These are phyloP conservation scores for Octonoba sinensis DNA, from an alignment of 2,888 invertebrate genomes.

Conservation along the genomic window DNA sequence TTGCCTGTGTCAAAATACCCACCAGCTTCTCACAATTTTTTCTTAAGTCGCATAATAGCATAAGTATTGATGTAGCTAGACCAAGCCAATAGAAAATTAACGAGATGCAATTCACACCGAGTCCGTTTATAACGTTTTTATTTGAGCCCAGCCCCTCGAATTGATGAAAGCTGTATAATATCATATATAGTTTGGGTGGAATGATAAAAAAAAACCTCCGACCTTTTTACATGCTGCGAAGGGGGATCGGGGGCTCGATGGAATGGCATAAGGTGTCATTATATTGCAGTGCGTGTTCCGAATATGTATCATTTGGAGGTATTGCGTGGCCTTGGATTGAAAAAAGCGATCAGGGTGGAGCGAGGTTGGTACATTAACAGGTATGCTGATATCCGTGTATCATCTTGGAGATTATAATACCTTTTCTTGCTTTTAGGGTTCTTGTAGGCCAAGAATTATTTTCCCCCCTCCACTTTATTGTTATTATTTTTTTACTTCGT, in stretches of 20 bases:
- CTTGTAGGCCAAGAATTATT: slow-evolving; percentile 19
- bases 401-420: slow-evolving; percentile 4
- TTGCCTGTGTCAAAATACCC: too few relatives aligned
- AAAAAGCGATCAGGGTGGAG: slow-evolving; percentile 24
- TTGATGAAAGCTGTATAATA: too few relatives aligned
- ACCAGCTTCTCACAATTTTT: too few relatives aligned
- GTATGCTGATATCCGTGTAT: slow-evolving; percentile 35
- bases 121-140: too few relatives aligned
- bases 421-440: slow-evolving; percentile 13
- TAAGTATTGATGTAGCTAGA: too few relatives aligned
- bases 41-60: too few relatives aligned
- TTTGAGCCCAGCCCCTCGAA: too few relatives aligned
- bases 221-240: slow-evolving; percentile 12
- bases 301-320: slow-evolving; percentile 28
- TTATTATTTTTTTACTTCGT: not conserved
- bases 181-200: slow-evolving; percentile 13
- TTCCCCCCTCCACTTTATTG: slow-evolving; percentile 3
- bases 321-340: slow-evolving; percentile 27
- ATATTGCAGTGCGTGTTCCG: slow-evolving; percentile 28
- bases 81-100: too few relatives aligned
- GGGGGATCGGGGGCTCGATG: slow-evolving; percentile 5
- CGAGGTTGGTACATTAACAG: not conserved
- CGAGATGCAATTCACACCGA: too few relatives aligned
- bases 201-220: slow-evolving; percentile 9
- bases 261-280: slow-evolving; percentile 29